phyloP scores from a whole-genome alignment of 2,113 vertebrate species.

The Eulacestoma nigropectus region DNA sequence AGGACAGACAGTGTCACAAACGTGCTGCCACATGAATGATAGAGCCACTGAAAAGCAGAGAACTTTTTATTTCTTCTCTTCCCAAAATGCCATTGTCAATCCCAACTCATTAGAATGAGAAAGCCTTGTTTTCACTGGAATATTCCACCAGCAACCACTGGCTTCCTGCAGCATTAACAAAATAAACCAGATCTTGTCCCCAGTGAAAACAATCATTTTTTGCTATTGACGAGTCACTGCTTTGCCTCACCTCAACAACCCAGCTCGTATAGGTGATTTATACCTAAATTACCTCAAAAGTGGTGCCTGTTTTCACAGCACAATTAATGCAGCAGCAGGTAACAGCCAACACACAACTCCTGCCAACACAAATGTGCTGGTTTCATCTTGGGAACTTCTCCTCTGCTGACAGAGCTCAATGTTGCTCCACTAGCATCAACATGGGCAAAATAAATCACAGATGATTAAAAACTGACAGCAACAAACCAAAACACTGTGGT shows the following conservation, averaged over 20 bases:
- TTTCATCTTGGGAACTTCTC: background rate
- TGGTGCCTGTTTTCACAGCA: background rate
- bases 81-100: background rate
- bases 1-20: background rate
- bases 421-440: background rate
- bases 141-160: background rate
- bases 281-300: background rate
- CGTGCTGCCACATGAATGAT: background rate
- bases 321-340: constrained; percentile 24
- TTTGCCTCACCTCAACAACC: background rate
- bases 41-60: background rate
- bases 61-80: background rate
- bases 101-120: background rate
- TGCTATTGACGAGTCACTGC: background rate
- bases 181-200: background rate
- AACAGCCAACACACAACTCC: constrained; percentile 4
- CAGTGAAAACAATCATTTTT: background rate
- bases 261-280: background rate
- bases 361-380: constrained; percentile 24
- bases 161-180: rapidly evolving
- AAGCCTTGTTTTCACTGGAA: background rate
- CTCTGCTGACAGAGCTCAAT: background rate
- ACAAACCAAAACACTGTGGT: background rate
- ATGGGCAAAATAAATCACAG: background rate
- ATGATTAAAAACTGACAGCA: background rate